Evolutionary conservation across 2,113 vertebrate genomes (phyloP), one percentile per base, ranked within the genome.

Genomic region (Notothenia coriiceps): DNA sequence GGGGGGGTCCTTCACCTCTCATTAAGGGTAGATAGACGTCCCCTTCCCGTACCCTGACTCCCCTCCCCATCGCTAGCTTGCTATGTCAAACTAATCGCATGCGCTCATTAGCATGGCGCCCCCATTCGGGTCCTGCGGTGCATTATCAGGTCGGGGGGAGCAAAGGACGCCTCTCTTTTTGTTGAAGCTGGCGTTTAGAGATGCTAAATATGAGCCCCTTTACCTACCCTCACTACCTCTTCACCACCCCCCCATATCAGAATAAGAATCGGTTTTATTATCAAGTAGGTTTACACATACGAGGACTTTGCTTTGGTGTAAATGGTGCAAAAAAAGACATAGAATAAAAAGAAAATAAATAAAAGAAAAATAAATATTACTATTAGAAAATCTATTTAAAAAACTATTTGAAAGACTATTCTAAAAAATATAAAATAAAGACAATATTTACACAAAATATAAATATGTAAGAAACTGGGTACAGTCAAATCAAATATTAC

Each of bases 71-170:
- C 77, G 80, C 79, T 74, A 63, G 70, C 75, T 82, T 84, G 55
- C 82, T 92, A 57, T 85, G 85, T 86, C 43, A 59, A 67, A n/a
- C 88, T 92, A 91, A 93, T 92, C 84, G 10, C 81, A 90, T 86
- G 84, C 77, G 18, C 86, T 95, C 93, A 94, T 95, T 95, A 94
- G 92, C 94, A 94, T 94, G 81, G 85, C 81, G 70, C 76, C 87
- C 83, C 79, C 69, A 55, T 82, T 86, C 59, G 70, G 78, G 74
- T 86, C 87, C 91, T 90, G 91, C 86, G 12, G 52, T 80, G 85
- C 81, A 83, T 93, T 92, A 88, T 90, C 56, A 77, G 84, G 87
- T 90, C 90, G 86, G 86, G 83, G 82, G 72, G 86, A 81, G 84
- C 71, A 91, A 81, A 60, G 56, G 88, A 92, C 69, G 73, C 86